Base-by-base conservation (phyloP, 1,140 invertebrate species). In the Idris sp. region DNA sequence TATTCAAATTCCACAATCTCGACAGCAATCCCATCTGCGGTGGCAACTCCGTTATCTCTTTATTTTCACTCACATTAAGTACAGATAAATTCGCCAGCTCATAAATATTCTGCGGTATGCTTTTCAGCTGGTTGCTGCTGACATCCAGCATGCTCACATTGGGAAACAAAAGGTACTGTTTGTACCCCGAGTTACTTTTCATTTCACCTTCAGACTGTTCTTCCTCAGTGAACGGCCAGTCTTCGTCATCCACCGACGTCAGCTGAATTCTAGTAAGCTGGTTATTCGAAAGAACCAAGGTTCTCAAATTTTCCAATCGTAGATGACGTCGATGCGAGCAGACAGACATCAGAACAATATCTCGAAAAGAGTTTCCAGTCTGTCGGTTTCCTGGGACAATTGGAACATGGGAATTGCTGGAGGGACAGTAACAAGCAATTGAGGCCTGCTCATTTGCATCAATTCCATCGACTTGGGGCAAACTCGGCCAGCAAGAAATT, bases 61-160 rank as follows among this genome's bases (percentile, higher is more conserved):
- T 86, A 86, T 98, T 99, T 19, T 95, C 94, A 80, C 94, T 95
- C 4, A 98, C 90, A 83, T 98, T 98, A 4, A 99, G 88, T n/a
- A 98, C 96, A 26, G 97, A 97, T 0, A 99, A 88, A 82, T 96
- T 95, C 31, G 86, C 90, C 0, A 99, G 89, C 81, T 98, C 93
- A 71, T 96, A 92, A 41, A 99, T 92, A 40, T 93, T 93, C 0
- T 91, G 83, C 1, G 98, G 96, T 35, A 99, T 92, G 77, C 92
- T 91, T 65, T 88, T 89, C 2, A 98, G 83, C 19, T 90, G 89
- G 86, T 99, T 99, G 79, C 95, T 94, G 76, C 95, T 96, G 4
- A 99, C 91, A 85, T 99, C 98, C 68, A 99, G 86, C 93, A 97
- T 97, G 0, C 96, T 97, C 28, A 99, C 90, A 81, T 95, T 95